Evolutionary conservation across 2,888 invertebrate genomes (phyloP).

Genomic region (Coelopa pilipes): DNA sequence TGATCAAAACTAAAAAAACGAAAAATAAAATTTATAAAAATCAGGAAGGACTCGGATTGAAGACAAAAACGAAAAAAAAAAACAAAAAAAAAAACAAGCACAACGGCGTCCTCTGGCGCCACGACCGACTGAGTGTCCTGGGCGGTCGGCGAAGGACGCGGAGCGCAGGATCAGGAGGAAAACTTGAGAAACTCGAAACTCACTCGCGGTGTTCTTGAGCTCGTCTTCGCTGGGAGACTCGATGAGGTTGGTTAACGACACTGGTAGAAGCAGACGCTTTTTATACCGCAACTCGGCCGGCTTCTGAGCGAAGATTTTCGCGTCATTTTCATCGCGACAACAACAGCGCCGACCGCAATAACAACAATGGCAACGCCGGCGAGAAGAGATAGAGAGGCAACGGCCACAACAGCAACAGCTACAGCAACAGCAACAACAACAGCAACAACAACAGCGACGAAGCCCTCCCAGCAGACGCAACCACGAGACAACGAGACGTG

Average conservation of each 20-base stretch:
- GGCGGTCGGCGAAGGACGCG: not conserved
- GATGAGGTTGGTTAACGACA: slow-evolving; percentile 36
- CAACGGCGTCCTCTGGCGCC: not conserved
- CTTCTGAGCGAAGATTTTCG: slow-evolving; percentile 33
- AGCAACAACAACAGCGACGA: not conserved
- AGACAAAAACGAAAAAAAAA: not conserved
- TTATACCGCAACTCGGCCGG: slow-evolving; percentile 30
- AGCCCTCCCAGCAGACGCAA: slow-evolving; percentile 21
- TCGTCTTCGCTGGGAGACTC: slow-evolving; percentile 59
- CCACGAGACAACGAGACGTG: too few relatives aligned
- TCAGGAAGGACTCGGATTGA: not conserved
- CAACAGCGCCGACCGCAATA: slow-evolving; percentile 26
- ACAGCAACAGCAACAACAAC: slow-evolving; percentile 29
- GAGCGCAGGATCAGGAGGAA: not conserved
- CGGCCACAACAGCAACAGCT: too few relatives aligned
- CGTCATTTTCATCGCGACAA: slow-evolving; percentile 25
- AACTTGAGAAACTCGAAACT: slow-evolving; percentile 32
- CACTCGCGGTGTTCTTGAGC: slow-evolving; percentile 51
- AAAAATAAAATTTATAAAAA: too few relatives aligned
- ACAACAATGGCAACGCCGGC: slow-evolving; percentile 36
- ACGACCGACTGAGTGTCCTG: not conserved
- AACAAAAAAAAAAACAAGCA: slow-evolving; percentile 5
- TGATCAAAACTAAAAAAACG: not conserved
- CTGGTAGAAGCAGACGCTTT: slow-evolving; percentile 30
- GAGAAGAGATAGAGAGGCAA: not conserved